Evolutionary conservation across 2,888 invertebrate genomes (phyloP), one percentile per base, ranked within the genome.

Genomic region (Platerodrilus igneus): DNA sequence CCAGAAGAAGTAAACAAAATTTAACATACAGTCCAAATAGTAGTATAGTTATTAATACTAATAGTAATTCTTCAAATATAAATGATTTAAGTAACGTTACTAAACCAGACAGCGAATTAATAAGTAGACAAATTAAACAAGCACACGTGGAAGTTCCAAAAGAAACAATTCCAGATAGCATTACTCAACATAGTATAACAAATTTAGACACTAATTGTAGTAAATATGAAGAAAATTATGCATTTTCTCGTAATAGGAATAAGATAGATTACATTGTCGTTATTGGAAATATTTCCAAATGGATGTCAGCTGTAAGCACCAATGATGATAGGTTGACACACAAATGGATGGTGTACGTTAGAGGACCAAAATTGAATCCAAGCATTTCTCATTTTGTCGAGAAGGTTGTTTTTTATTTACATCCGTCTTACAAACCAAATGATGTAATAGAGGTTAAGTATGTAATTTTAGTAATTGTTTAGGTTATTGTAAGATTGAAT

Each of bases 281-380:
- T 8, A 68, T 76, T 3, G 76, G 88, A 1, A 92, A 92, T 69
- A 84, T 90, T 3, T 91, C 91, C 0, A 88, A 86, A 61, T 91
- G 82, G 74, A 80, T 87, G 15, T 80, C 82, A 1, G 73, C 81
- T 0, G 77, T 84, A 56, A 79, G 81, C 13, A n/a, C n/a, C n/a
- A 67, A 77, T 16, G 74, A 77, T 17, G 83, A 83, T 60, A 77
- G 76, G 13, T 79, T 84, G 1, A 88, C 86, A 4, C 89, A 93
- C 68, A 89, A 90, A 64, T 93, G 93, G 93, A 78, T 91, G 70
- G 78, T 92, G 37, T 93, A 92, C 71, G 80, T 92, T 2, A 76
- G 88, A 53, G 83, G 83, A 0, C 76, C 79, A 35, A 72, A 77
- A 41, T 76, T 77, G 15, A 68, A 69, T 45, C 76, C 76, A 14